phyloP scores from a whole-genome alignment of 2,113 vertebrate genomes.

The Heteronetta atricapilla region DNA sequence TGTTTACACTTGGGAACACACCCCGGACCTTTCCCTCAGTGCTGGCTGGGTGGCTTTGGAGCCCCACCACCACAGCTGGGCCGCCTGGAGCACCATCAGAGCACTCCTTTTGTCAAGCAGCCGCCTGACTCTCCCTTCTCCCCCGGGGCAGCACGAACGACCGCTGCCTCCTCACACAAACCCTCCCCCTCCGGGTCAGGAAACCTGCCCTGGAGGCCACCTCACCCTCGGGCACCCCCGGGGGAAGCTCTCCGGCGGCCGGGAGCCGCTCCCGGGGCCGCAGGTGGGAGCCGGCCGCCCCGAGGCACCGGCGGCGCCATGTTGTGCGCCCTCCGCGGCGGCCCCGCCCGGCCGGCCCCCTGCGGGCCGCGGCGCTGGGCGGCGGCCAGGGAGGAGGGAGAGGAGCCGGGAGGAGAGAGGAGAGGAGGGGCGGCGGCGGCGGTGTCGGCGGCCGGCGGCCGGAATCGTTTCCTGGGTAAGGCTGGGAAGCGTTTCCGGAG shows the following conservation, averaged over 20 bases:
- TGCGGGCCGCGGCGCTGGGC: neutral
- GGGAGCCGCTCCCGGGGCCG: neutral
- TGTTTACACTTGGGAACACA: rapidly evolving
- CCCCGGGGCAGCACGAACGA: rapidly evolving
- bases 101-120: too few species aligned
- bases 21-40: rapidly evolving
- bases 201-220: neutral
- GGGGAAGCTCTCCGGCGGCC: neutral
- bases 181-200: rapidly evolving
- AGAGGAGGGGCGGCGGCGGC: neutral
- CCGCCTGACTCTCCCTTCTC: neutral
- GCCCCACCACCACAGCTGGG: neutral
- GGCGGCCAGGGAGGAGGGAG: neutral
- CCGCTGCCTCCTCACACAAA: neutral
- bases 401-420: neutral
- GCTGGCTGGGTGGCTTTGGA: neutral
- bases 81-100: rapidly evolving
- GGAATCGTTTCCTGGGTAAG: conserved; percentile 67
- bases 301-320: too few species aligned
- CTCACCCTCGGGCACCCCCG: too few species aligned
- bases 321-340: neutral
- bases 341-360: neutral
- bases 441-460: neutral
- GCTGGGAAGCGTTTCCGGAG: conserved; percentile 67
- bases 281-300: neutral